These are phyloP conservation scores for Gerosis bhagava DNA, from an alignment of 2,888 invertebrate species.

Conservation along the genomic window DNA sequence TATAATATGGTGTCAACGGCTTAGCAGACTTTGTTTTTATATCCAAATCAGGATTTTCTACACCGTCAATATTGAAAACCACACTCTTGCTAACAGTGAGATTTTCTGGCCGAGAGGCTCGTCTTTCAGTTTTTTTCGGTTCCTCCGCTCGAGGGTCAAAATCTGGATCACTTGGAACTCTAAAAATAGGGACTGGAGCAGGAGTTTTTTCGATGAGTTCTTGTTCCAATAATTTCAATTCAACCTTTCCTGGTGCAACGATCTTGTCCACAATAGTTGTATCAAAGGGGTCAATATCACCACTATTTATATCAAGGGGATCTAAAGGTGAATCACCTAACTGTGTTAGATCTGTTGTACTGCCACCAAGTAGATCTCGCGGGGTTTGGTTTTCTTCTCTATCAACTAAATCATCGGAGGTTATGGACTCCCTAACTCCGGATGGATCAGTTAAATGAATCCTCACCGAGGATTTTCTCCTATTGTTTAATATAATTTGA, in stretches of 20 bases:
- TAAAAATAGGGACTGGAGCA: conserved; percentile 47
- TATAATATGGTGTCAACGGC: conserved; percentile 92
- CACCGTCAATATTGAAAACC: conserved; percentile 75
- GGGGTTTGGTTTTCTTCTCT: conserved; percentile 66
- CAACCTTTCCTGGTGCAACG: conserved; percentile 89
- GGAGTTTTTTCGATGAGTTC: conserved; percentile 84
- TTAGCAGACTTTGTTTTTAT: conserved; percentile 85
- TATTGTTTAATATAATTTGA: conserved; percentile 59
- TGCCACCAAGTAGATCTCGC: conserved; percentile 89
- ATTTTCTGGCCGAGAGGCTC: conserved; percentile 85
- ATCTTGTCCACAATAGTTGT: conserved; percentile 89
- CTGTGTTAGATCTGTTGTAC: conserved; percentile 88
- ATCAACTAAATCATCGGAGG: conserved; percentile 73
- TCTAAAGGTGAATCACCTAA: conserved; percentile 86
- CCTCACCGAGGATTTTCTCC: conserved; percentile 76
- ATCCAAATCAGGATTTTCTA: conserved; percentile 72
- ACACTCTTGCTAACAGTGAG: conserved; percentile 77
- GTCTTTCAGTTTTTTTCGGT: conserved; percentile 63
- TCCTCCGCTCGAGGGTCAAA: conserved; percentile 91
- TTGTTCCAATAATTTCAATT: conserved; percentile 89
- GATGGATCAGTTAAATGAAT: conserved; percentile 85
- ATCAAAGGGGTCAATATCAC: conserved; percentile 92
- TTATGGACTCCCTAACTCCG: conserved; percentile 82
- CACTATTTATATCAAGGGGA: conserved; percentile 80
- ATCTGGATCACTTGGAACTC: conserved; percentile 87